These are phyloP conservation scores for Haemorhous mexicanus DNA, from an alignment of 2,113 vertebrate species.

Conservation along the genomic window DNA sequence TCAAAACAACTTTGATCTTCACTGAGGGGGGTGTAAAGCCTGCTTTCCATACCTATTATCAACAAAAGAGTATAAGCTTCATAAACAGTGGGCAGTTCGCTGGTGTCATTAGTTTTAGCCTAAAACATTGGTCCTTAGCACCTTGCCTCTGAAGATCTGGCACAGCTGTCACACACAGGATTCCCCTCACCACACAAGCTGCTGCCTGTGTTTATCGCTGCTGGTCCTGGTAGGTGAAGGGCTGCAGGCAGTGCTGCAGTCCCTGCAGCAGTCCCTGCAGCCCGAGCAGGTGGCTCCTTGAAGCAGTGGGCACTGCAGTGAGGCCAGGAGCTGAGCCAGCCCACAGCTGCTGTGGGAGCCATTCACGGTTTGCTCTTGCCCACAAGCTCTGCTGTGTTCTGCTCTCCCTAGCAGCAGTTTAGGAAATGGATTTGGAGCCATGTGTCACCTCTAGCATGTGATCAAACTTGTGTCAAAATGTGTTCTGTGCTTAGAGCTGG, in stretches of 20 bases:
- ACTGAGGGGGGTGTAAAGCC: background rate
- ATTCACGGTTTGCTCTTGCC: rapidly evolving
- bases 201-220: background rate
- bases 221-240: background rate
- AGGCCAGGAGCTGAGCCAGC: background rate
- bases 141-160: background rate
- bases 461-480: background rate
- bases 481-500: background rate
- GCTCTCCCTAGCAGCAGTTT: background rate
- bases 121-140: background rate
- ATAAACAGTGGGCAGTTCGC: background rate
- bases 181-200: background rate
- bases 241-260: background rate
- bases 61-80: background rate
- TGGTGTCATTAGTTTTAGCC: background rate
- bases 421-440: background rate
- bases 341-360: background rate
- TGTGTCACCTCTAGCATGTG: background rate
- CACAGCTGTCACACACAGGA: background rate
- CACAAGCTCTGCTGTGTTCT: background rate
- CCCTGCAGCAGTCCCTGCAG: background rate
- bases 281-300: rapidly evolving
- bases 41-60: background rate
- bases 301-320: no score
- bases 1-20: background rate